Evolutionary conservation across 2,113 vertebrate genomes (phyloP), one percentile per base, ranked within the genome.

Genomic region (Ia io): DNA sequence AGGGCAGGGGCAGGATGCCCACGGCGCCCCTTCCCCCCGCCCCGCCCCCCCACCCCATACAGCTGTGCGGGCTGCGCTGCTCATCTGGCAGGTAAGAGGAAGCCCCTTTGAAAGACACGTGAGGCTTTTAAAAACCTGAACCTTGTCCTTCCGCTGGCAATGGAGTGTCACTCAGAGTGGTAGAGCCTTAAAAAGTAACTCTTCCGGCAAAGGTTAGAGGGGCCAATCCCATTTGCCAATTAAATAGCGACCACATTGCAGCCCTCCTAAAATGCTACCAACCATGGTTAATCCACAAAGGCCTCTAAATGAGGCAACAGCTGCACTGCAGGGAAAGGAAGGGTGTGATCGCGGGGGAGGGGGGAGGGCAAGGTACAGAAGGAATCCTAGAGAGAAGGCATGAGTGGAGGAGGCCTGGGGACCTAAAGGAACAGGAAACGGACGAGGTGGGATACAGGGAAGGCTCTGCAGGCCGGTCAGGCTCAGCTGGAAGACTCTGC

Each of bases 251-350:
- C 70, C 0, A 4, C 73, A 67, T 69, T 93, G 80, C 63, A 85
- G 93, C n/a, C 78, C 71, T 96, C 91, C 61, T 87, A 74, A 94
- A 80, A 90, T 95, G 93, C 85, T 96, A 96, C 83, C 84, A 91
- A 44, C 74, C 90, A 85, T 92, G 82, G 47, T 76, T 82, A 97
- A 96, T 63, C 12, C 2, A 30, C 25, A 63, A 14, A 30, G 42
- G 40, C 37, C 73, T 78, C 53, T 78, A 11, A 23, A 63, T n/a
- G 28, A 84, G 30, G 49, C 70, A 32, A 16, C 22, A 14, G 16
- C 30, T 51, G 61, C 25, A 6, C 0, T 25, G 51, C 20, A 53
- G 20, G 42, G 35, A 18, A 53, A 90, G 44, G 51, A 77, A 44
- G 25, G 18, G n/a, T 5, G 25, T 32, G 35, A 0, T 3, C 30